phyloP scores from a whole-genome alignment of 1,140 invertebrate species.

The Luehdorfia chinensis region DNA sequence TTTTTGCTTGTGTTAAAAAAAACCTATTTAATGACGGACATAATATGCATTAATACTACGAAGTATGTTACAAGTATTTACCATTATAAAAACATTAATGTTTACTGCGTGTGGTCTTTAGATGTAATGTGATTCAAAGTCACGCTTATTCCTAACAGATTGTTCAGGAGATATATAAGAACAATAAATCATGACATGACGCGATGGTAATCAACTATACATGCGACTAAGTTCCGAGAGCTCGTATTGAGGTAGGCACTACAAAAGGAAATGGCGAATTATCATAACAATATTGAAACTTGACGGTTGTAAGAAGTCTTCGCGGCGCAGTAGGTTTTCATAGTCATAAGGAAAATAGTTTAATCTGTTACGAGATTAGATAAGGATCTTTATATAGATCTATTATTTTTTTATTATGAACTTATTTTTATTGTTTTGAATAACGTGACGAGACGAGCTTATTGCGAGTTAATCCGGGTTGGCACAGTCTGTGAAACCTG shows the following conservation, averaged over 20 bases:
- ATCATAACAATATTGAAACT: constrained; percentile 25
- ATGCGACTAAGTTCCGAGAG: constrained; percentile 2
- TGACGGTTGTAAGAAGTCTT: constrained; percentile 20
- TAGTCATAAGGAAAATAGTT: constrained; percentile 1
- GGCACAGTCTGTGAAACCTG: no score
- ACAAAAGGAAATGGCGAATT: constrained; percentile 22
- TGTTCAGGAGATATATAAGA: constrained; percentile 3
- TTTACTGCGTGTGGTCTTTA: constrained; percentile 12
- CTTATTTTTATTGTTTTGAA: no score
- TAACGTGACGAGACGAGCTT: no score
- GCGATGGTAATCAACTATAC: constrained; percentile 10
- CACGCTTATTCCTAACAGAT: constrained; percentile 7
- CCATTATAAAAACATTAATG: constrained; percentile 2
- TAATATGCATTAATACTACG: no score
- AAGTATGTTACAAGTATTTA: constrained; percentile 4
- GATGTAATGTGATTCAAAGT: constrained; percentile 12
- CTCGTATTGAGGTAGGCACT: constrained; percentile 21
- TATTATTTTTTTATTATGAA: no score
- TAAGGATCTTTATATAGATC: no score
- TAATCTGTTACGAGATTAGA: no score
- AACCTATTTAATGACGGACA: no score
- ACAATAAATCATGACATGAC: constrained; percentile 7
- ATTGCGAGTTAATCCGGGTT: no score
- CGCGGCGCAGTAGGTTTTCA: constrained; percentile 6
- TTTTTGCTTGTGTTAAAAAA: constrained; percentile 9